Conservation (phyloP, 1,140 invertebrate species). For the Globodera ellingtonae region DNA sequence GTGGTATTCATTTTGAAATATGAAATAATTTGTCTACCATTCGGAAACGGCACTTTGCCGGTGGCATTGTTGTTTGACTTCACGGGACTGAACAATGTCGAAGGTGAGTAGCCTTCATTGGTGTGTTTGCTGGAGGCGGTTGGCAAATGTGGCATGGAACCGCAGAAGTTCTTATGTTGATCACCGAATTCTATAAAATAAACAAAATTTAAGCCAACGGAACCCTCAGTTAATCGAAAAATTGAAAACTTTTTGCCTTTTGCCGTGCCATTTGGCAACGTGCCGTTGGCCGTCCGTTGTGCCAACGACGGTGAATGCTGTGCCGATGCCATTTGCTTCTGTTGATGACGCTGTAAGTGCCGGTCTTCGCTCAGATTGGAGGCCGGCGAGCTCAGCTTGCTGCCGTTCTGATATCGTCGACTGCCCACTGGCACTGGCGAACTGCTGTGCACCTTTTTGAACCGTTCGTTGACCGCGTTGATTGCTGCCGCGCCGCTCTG, state of each 20-base stretch:
- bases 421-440: conserved; percentile 26
- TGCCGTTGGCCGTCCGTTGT: conserved; percentile 5
- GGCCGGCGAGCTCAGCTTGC: conserved; percentile 17
- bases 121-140: neutral
- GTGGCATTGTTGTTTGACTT: conserved; percentile 8
- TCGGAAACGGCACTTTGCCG: conserved; percentile 5
- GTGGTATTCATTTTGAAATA: neutral
- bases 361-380: conserved; percentile 20
- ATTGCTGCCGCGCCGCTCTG: conserved; percentile 63
- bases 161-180: neutral
- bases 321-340: conserved; percentile 4
- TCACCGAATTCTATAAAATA: neutral
- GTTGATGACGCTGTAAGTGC: neutral
- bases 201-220: neutral
- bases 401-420: conserved; percentile 54
- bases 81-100: neutral
- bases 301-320: conserved; percentile 10
- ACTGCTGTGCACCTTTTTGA: conserved; percentile 36
- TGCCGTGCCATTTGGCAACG: neutral
- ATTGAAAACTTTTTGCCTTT: neutral
- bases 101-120: neutral
- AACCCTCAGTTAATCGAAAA: too few species aligned
- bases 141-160: neutral
- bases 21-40: neutral
- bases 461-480: conserved; percentile 61